Base-by-base conservation (phyloP, 1,140 invertebrate species). In the Chrysomallon squamiferum region DNA sequence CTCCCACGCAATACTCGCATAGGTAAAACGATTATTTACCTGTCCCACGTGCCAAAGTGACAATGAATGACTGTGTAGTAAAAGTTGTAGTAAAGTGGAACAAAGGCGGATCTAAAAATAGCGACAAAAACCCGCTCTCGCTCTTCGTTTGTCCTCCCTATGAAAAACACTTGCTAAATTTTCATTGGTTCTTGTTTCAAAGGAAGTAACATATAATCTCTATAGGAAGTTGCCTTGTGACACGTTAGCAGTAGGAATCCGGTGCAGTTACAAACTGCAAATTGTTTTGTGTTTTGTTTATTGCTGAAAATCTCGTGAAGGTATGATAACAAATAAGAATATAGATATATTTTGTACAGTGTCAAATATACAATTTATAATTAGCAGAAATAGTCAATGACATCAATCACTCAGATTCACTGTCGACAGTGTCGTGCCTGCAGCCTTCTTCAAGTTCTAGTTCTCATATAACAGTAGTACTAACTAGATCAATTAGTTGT, bases 61-160 rank as follows among this genome's bases (percentile, higher is more conserved):
- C 59, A 32, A 49, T 62, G 59, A 62, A 50, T 62, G 59, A 62
- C 50, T 45, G 59, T 29, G 59, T 62, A 62, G 59, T 62, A 62
- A 38, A 62, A 62, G 45, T 62, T 43, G 43, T 62, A 62, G 59
- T 62, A 62, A 30, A 22, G 58, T 41, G 58, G 29, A 45, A 62
- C 41, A 41, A 62, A 62, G 45, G 59, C 25, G 29, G 22, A 29
- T 62, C 59, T 43, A 62, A 62, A 62, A 49, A 47, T 62, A 62
- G 59, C 43, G n/a, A 47, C 38, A 54, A 25, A 54, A 38, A 54
- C n/a, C 20, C 59, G 41, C 59, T 62, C 59, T 27, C 59, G 59
- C 59, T 43, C 30, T 45, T 62, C 45, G 35, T 62, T 62, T 62
- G 59, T 62, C 59, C 43, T 62, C 45, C 45, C 59, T 38, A 15